phyloP scores from a whole-genome alignment of 2,797 vertebrate species.

The Todus mexicanus region DNA sequence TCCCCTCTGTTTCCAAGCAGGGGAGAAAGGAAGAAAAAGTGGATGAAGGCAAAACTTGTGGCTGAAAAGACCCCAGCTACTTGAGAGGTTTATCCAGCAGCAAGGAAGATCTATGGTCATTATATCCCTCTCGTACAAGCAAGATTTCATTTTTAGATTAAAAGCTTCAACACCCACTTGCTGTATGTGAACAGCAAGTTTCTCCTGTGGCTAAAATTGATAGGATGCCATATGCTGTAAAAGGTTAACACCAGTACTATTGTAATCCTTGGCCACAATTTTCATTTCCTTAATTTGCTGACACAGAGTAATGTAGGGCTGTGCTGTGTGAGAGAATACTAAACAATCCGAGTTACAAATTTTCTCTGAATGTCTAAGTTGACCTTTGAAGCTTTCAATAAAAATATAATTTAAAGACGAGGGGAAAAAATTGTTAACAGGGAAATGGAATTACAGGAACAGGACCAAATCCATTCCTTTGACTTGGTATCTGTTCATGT shows the following conservation, averaged over 20 bases:
- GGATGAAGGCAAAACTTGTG: neutral
- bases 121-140: neutral
- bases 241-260: conserved; percentile 59
- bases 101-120: conserved; percentile 14
- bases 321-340: neutral
- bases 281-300: conserved; percentile 50
- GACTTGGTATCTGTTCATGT: neutral
- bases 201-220: conserved; percentile 51
- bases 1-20: neutral
- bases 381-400: conserved; percentile 29
- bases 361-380: neutral
- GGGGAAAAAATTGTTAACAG: neutral
- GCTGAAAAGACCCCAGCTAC: neutral
- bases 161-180: conserved; percentile 50
- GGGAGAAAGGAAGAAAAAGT: neutral
- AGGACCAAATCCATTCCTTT: conserved; percentile 7
- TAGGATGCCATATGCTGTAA: conserved; percentile 50
- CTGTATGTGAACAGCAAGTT: conserved; percentile 11
- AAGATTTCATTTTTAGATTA: conserved; percentile 54
- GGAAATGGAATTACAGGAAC: conserved; percentile 28
- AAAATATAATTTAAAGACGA: conserved; percentile 39
- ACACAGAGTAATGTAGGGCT: neutral
- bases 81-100: neutral
- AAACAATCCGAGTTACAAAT: conserved; percentile 11
- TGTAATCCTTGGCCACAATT: conserved; percentile 59